These are phyloP conservation scores for Drosophila emarginata DNA, from an alignment of 2,888 invertebrate species.

Conservation along the genomic window DNA sequence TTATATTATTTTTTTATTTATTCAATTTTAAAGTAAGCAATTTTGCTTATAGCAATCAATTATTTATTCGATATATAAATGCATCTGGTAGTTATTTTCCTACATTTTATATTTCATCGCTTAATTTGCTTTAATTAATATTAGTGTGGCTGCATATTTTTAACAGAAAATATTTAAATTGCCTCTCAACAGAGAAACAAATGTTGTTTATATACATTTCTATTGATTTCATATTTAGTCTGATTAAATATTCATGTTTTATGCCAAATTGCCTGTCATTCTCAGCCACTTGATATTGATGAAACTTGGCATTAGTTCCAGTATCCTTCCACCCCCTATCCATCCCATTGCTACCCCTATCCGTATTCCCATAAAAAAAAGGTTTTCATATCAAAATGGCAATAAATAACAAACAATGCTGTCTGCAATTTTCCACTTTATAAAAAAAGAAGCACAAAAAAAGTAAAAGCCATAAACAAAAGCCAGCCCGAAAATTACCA, in stretches of 20 bases:
- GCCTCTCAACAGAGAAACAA: not conserved
- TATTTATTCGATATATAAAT: too few relatives aligned
- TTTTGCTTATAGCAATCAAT: too few relatives aligned
- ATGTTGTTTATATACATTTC: not conserved
- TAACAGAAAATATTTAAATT: not conserved
- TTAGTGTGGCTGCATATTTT: not conserved
- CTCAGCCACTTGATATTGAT: slow-evolving; percentile 62
- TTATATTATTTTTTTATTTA: too few relatives aligned
- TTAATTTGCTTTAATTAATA: too few relatives aligned
- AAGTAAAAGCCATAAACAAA: slow-evolving; percentile 68
- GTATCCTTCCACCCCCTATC: not conserved
- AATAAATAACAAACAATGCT: slow-evolving; percentile 76
- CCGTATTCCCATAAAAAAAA: slow-evolving; percentile 48
- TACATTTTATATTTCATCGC: too few relatives aligned
- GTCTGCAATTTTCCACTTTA: slow-evolving; percentile 78
- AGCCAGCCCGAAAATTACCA: slow-evolving; percentile 73
- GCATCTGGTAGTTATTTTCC: too few relatives aligned
- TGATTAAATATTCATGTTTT: slow-evolving; percentile 20
- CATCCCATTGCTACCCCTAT: not conserved
- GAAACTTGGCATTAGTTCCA: slow-evolving; percentile 31
- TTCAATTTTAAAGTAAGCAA: too few relatives aligned
- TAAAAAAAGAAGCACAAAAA: slow-evolving; percentile 46
- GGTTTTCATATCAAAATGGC: slow-evolving; percentile 76
- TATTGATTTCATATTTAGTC: slow-evolving; percentile 10
- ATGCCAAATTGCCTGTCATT: slow-evolving; percentile 48